A percentile compares a stretch with the other conserved stretches of the same genome.
Evolutionary conservation across 2,888 invertebrate species (phyloP).

Genomic region (Pemphredon lugubris): DNA sequence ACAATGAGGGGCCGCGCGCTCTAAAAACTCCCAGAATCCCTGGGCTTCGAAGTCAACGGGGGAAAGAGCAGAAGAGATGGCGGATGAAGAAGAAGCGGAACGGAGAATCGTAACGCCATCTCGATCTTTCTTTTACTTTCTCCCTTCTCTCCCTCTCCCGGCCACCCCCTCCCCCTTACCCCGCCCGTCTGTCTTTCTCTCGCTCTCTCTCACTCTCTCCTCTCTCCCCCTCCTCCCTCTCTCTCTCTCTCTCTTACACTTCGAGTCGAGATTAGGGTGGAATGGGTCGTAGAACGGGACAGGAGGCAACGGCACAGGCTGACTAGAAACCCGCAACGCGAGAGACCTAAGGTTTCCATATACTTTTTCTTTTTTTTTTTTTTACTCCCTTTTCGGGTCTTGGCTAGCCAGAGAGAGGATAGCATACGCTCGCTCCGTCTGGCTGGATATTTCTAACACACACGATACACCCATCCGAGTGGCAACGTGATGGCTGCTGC

Average conservation of each 20-base stretch:
- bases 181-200: not conserved
- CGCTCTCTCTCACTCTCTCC: not conserved
- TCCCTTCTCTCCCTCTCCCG: conserved; percentile 5
- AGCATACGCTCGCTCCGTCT: conserved; percentile 65
- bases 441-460: conserved; percentile 73
- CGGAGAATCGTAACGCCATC: conserved; percentile 65
- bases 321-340: conserved; percentile 69
- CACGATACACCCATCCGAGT: conserved; percentile 48
- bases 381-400: conserved; percentile 57
- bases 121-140: conserved; percentile 62
- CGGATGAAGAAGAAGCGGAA: conserved; percentile 53
- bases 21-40: conserved; percentile 79
- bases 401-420: conserved; percentile 66
- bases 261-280: conserved; percentile 40
- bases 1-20: conserved; percentile 79
- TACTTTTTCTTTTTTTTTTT: conserved; percentile 33
- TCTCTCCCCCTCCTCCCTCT: not conserved
- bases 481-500: conserved; percentile 70
- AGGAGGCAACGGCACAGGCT: conserved; percentile 60
- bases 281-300: conserved; percentile 56
- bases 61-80: conserved; percentile 58
- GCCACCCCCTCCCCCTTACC: not conserved
- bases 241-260: no score
- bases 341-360: conserved; percentile 67
- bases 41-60: conserved; percentile 65